A percentile compares a stretch with the other conserved stretches of the same genome.
Conservation (phyloP, 1,140 invertebrate species). For the Pomacea maculata region DNA sequence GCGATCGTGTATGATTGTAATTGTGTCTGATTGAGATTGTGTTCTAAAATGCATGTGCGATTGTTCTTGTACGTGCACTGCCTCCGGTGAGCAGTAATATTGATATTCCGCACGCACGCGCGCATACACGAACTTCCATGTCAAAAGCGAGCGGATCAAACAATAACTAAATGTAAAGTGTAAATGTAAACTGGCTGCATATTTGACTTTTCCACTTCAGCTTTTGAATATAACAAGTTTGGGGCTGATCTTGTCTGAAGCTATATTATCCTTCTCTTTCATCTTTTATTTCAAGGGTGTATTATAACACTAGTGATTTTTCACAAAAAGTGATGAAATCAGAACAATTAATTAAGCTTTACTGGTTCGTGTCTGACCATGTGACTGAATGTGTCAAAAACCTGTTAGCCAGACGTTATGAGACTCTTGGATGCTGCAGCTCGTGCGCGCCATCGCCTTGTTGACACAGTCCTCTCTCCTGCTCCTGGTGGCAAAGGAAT, state of each 20-base stretch:
- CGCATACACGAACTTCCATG: background rate
- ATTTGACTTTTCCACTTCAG: no score
- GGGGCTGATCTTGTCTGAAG: no score
- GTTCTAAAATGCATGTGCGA: background rate
- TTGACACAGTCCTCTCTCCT: background rate
- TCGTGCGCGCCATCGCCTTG: background rate
- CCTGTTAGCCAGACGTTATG: no score
- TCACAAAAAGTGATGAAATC: no score
- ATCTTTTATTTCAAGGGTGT: no score
- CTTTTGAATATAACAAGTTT: no score
- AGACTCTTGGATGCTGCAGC: background rate
- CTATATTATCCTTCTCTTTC: no score
- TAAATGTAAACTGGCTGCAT: no score
- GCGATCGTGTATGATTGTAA: background rate
- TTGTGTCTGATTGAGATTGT: background rate
- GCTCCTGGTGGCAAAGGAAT: background rate
- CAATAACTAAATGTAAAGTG: background rate
- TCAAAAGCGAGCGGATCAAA: background rate
- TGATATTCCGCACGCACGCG: background rate
- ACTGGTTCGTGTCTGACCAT: no score
- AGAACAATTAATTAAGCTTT: no score
- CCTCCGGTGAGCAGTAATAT: background rate
- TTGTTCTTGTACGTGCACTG: background rate
- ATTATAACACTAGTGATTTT: no score
- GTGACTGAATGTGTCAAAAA: no score